Percentiles rank a stretch among this genome's conserved stretches.
phyloP scores from a whole-genome alignment of 2,113 vertebrate genomes.

The Cyphomyrus plagiostoma region DNA sequence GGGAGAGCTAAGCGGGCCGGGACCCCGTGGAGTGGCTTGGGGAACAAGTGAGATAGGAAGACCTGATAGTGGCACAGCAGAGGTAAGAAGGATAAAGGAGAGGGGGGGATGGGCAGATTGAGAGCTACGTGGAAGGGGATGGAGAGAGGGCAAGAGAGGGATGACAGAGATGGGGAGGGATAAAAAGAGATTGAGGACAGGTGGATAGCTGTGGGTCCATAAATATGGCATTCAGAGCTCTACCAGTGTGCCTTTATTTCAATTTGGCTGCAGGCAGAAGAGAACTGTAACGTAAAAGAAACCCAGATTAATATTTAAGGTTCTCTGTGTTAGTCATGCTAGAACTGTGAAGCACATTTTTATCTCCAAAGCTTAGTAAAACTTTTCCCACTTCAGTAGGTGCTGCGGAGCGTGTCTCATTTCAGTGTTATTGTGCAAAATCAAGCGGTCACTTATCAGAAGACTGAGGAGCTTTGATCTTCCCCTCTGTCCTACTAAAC shows the following conservation, averaged over 20 bases:
- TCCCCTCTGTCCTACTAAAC: constrained; percentile 46
- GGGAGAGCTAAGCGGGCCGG: neutral
- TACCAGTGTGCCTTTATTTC: neutral
- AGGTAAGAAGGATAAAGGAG: neutral
- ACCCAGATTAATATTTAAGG: neutral
- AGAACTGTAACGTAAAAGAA: neutral
- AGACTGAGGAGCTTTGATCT: constrained; percentile 35
- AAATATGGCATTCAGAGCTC: neutral
- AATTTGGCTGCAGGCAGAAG: neutral
- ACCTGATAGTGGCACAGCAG: neutral
- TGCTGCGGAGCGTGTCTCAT: neutral
- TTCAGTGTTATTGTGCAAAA: neutral
- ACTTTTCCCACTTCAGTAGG: neutral
- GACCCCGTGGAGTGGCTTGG: neutral
- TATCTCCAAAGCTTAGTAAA: constrained; percentile 6
- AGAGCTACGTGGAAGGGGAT: neutral
- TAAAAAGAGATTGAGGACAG: constrained; percentile 16
- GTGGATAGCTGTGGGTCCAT: neutral
- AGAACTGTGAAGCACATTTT: neutral
- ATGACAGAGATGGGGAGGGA: neutral
- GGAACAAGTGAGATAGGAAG: neutral
- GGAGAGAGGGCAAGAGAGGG: neutral
- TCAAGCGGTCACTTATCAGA: neutral
- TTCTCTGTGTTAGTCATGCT: neutral
- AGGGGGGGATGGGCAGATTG: neutral